Evolutionary conservation across 2,113 vertebrate genomes (phyloP).

Genomic region (Myiopsitta monachus): DNA sequence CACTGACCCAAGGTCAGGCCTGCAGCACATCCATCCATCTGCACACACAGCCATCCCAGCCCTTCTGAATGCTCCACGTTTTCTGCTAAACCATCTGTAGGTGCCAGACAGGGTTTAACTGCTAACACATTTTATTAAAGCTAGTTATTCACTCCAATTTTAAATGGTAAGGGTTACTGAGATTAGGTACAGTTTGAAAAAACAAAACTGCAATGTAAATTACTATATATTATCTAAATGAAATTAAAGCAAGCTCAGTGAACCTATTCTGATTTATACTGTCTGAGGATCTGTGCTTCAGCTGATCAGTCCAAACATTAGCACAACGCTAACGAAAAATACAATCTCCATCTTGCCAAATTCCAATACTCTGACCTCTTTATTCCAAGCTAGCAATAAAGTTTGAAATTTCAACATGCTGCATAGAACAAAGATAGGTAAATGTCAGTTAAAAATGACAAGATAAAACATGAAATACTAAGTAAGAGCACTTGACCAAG

Average conservation of each 20-base stretch:
- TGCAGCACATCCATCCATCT: background rate
- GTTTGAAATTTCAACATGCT: background rate
- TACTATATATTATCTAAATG: background rate
- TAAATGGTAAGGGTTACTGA: background rate
- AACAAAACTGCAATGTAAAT: background rate
- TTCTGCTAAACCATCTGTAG: background rate
- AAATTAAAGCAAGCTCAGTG: background rate
- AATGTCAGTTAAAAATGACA: background rate
- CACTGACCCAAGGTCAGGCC: background rate
- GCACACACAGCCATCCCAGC: accelerated
- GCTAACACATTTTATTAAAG: background rate
- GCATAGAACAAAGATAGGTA: background rate
- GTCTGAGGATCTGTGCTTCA: background rate
- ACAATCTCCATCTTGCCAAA: background rate
- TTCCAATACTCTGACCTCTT: background rate
- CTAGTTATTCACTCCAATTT: background rate
- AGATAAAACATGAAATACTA: background rate
- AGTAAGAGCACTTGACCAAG: background rate
- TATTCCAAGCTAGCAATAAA: background rate
- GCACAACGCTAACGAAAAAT: background rate
- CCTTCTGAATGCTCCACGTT: accelerated
- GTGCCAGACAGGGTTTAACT: background rate
- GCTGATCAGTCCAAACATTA: background rate
- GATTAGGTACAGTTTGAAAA: background rate
- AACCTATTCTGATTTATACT: background rate